A percentile compares a stretch with the other conserved stretches of the same genome.
These are phyloP conservation scores for Pantherophis alleghaniensis DNA, from an alignment of 2,797 vertebrate species.

Conservation along the genomic window DNA sequence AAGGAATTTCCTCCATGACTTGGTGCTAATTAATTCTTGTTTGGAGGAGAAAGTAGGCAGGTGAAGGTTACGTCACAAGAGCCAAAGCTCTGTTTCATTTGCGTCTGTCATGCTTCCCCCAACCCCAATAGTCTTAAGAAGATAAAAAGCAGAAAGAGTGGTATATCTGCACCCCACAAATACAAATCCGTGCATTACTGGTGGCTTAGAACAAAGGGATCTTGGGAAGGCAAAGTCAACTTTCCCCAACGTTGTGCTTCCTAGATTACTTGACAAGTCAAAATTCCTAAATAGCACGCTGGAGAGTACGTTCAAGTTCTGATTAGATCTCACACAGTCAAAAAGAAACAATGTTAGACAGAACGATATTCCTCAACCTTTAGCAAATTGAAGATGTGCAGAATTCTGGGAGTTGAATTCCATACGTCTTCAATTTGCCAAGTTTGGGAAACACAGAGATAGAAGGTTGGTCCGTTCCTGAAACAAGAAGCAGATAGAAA, in stretches of 20 bases:
- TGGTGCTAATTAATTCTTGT: constrained; percentile 58
- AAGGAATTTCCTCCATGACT: constrained; percentile 36
- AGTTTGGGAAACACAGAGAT: background rate
- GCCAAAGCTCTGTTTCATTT: background rate
- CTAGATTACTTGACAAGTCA: background rate
- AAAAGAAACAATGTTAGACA: background rate
- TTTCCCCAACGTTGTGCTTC: background rate
- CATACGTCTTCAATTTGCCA: too few species aligned
- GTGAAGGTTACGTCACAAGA: constrained; percentile 31
- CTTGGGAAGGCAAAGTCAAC: background rate
- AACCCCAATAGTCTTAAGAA: background rate
- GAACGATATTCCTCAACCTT: background rate
- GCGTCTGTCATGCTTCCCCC: background rate
- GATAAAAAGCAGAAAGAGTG: background rate
- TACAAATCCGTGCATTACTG: background rate
- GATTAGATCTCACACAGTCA: background rate
- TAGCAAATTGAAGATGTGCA: background rate
- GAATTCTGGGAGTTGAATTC: too few species aligned
- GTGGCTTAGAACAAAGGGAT: background rate
- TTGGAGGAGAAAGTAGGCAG: constrained; percentile 3
- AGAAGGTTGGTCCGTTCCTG: background rate
- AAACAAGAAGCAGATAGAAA: background rate
- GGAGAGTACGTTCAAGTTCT: background rate
- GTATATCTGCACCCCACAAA: background rate
- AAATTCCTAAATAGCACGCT: background rate